These are phyloP conservation scores for Rhynchotus rufescens DNA, from an alignment of 2,797 vertebrate genomes.

Conservation along the genomic window DNA sequence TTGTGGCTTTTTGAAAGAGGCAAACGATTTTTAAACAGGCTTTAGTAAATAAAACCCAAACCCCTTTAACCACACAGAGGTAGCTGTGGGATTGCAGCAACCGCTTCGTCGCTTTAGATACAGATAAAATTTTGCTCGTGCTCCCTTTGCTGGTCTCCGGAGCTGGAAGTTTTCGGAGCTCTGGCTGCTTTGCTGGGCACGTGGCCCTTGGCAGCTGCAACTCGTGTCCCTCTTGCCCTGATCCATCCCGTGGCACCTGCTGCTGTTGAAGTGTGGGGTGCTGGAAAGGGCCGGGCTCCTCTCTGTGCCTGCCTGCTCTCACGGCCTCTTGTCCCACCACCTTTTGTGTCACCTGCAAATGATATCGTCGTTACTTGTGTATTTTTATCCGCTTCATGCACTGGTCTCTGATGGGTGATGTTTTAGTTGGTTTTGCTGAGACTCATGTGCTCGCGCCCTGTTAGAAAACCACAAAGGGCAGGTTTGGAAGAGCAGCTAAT, in stretches of 20 bases:
- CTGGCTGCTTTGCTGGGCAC: neutral
- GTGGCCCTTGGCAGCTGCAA: fast-evolving
- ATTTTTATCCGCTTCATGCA: neutral
- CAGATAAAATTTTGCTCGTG: neutral
- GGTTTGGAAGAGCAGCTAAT: neutral
- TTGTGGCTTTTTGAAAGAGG: neutral
- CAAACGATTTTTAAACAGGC: neutral
- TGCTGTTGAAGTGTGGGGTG: neutral
- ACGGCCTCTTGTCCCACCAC: neutral
- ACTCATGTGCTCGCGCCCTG: neutral
- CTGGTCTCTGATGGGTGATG: neutral
- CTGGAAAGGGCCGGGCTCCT: neutral
- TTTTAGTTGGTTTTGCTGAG: neutral
- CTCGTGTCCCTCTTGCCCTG: fast-evolving
- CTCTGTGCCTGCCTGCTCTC: neutral
- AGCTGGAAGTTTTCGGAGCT: neutral
- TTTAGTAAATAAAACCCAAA: neutral
- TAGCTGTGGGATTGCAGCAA: neutral
- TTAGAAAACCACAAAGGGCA: neutral
- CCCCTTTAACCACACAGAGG: fast-evolving
- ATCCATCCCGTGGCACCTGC: fast-evolving
- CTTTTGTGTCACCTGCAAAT: neutral
- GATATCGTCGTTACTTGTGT: neutral
- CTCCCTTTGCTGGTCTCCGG: neutral
- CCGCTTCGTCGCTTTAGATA: fast-evolving